Evolutionary conservation across 1,140 invertebrate species (phyloP).

Genomic region (Drosophila pectinifera): DNA sequence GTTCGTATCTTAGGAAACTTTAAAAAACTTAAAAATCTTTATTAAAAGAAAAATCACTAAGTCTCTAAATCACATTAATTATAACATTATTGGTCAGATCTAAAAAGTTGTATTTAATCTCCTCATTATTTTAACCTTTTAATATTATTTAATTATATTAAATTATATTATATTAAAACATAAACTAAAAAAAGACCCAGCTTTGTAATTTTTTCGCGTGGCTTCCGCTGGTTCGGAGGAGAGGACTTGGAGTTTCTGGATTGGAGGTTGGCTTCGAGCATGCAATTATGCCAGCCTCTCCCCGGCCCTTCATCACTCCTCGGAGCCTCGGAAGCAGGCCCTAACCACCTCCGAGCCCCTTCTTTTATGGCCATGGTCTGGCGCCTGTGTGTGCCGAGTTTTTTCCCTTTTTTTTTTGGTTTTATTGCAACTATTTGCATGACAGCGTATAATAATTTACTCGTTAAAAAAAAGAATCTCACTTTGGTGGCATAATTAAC

Average conservation of each 20-base stretch:
- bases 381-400: slow-evolving; percentile 49
- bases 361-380: slow-evolving; percentile 45
- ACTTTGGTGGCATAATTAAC: slow-evolving; percentile 56
- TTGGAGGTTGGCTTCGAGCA: slow-evolving; percentile 38
- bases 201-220: neutral
- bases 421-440: slow-evolving; percentile 56
- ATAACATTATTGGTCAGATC: no score
- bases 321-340: neutral
- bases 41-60: no score
- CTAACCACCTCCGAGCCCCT: neutral
- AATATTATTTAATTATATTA: no score
- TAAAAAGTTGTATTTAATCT: no score
- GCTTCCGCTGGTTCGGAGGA: neutral
- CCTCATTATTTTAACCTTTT: no score
- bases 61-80: no score
- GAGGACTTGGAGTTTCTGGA: neutral
- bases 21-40: no score
- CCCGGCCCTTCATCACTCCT: neutral
- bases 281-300: slow-evolving; percentile 62
- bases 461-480: slow-evolving; percentile 49
- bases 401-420: slow-evolving; percentile 37
- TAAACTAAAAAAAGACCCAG: no score
- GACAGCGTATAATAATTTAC: slow-evolving; percentile 56
- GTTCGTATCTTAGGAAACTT: no score
- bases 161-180: no score